phyloP scores from a whole-genome alignment of 2,113 vertebrate genomes.

The Rhadina sibilatrix region DNA sequence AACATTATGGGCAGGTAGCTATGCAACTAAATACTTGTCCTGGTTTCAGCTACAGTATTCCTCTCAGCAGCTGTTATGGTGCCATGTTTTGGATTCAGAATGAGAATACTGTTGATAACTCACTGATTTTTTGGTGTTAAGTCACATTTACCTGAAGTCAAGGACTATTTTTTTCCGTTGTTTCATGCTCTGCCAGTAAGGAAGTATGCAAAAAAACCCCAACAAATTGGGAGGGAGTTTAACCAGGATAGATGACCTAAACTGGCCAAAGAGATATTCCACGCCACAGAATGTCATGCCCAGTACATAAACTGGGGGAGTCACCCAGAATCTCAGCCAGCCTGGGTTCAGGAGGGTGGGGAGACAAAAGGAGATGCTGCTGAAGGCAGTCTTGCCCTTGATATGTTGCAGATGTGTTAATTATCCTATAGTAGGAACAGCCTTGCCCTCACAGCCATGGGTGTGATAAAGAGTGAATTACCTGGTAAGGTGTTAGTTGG shows the following conservation, averaged over 20 bases:
- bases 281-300: rapidly evolving
- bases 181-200: neutral
- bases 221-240: neutral
- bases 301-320: neutral
- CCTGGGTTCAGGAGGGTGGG: neutral
- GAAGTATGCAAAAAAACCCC: neutral
- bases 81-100: neutral
- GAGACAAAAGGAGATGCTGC: too few species aligned
- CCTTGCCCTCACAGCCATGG: too few species aligned
- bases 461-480: too few species aligned
- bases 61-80: neutral
- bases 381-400: too few species aligned
- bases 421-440: too few species aligned
- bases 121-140: neutral
- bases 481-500: too few species aligned
- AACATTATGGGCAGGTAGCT: neutral
- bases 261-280: neutral
- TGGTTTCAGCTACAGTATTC: neutral
- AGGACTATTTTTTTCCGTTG: neutral
- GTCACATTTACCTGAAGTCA: neutral
- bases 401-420: too few species aligned
- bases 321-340: rapidly evolving
- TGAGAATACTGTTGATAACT: neutral
- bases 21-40: neutral
- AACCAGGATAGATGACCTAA: neutral